Conservation (phyloP, 2,113 vertebrate species). For the Rissa tridactyla region DNA sequence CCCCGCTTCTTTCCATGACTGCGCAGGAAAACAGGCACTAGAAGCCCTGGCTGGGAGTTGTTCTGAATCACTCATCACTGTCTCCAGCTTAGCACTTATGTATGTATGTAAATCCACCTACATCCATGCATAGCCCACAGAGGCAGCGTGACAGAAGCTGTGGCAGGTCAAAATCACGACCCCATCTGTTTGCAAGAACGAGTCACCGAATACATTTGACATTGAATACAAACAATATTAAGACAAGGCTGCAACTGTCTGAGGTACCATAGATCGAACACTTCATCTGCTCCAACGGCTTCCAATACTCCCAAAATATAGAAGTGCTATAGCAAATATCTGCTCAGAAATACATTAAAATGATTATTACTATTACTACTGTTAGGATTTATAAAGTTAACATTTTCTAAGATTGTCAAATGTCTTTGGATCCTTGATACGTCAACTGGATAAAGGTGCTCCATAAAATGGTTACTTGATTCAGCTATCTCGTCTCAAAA, state of each 20-base stretch:
- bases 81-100: not conserved
- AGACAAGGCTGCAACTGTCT: not conserved
- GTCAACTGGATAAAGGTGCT: not conserved
- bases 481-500: not conserved
- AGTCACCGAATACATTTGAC: slow-evolving; percentile 7
- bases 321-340: not conserved
- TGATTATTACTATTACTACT: not conserved
- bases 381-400: not conserved
- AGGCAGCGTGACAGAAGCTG: slow-evolving; percentile 27
- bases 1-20: not conserved
- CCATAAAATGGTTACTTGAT: not conserved
- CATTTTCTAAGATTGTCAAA: not conserved
- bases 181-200: slow-evolving; percentile 21
- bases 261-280: not conserved
- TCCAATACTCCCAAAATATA: not conserved
- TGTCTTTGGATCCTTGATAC: not conserved
- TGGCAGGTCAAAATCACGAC: slow-evolving; percentile 41
- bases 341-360: not conserved
- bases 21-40: not conserved
- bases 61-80: slow-evolving; percentile 18
- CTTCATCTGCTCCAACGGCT: not conserved
- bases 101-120: slow-evolving; percentile 53
- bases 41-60: not conserved
- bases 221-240: slow-evolving; percentile 18
- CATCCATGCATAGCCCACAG: not conserved